Conservation (phyloP, 2,113 vertebrate genomes). For the Onychorhynchus coronatus region DNA sequence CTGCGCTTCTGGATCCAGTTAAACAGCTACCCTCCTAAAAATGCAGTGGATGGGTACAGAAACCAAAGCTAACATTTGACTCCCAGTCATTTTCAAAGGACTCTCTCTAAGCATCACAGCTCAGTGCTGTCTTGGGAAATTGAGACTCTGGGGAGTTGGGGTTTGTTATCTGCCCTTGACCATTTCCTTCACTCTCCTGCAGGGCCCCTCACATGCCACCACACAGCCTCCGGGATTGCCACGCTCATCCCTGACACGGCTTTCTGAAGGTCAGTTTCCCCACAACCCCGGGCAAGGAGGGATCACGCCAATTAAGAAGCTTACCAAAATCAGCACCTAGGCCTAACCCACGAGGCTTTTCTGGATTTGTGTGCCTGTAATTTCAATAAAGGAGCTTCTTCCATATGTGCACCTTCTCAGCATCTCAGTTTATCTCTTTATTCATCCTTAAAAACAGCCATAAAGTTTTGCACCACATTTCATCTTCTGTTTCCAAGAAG, state of each 20-base stretch:
- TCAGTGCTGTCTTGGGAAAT: neutral
- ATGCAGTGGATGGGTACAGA: rapidly evolving
- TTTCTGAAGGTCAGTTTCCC: conserved; percentile 48
- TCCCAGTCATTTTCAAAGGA: neutral
- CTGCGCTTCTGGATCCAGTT: neutral
- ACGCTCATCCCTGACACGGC: neutral
- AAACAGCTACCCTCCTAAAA: neutral
- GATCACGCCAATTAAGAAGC: conserved; percentile 45
- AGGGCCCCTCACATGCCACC: rapidly evolving
- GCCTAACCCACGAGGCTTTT: conserved; percentile 1
- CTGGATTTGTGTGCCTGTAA: conserved; percentile 57
- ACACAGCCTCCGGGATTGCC: neutral
- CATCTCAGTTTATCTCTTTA: neutral
- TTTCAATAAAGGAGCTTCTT: conserved; percentile 57
- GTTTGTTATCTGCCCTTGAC: neutral
- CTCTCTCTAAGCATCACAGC: neutral
- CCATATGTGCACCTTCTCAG: conserved; percentile 52
- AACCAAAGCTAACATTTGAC: neutral
- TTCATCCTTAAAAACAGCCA: neutral
- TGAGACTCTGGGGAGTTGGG: neutral
- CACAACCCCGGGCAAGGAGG: conserved; percentile 4
- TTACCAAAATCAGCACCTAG: conserved; percentile 44
- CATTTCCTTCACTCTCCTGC: neutral
- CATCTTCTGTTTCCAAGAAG: neutral
- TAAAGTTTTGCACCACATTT: neutral